phyloP scores from a whole-genome alignment of 2,888 invertebrate species.

The Plebejus argus region DNA sequence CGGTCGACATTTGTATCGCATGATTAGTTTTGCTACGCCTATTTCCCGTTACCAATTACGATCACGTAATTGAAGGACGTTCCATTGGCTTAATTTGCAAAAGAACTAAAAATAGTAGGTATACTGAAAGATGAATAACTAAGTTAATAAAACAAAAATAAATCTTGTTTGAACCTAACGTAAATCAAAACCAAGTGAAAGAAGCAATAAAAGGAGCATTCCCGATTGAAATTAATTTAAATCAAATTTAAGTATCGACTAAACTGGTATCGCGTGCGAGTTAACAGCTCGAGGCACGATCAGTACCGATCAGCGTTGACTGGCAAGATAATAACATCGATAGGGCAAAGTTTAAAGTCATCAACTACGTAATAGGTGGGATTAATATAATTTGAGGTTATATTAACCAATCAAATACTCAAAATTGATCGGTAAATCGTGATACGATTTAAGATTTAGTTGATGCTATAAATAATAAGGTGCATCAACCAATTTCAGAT shows the following conservation, averaged over 20 bases:
- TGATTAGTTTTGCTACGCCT: slow-evolving; percentile 4
- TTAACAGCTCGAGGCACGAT: slow-evolving; percentile 51
- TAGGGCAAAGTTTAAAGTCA: slow-evolving; percentile 33
- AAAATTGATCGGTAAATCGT: neutral
- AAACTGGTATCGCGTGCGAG: slow-evolving; percentile 63
- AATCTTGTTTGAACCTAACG: neutral
- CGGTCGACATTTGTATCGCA: neutral
- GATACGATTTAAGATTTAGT: neutral
- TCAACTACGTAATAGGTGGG: neutral
- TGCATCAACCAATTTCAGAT: neutral
- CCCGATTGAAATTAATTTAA: neutral
- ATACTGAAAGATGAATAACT: neutral
- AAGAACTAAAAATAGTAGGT: neutral
- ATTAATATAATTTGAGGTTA: neutral
- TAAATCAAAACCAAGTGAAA: neutral
- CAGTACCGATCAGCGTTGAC: slow-evolving; percentile 51
- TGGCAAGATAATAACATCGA: slow-evolving; percentile 59
- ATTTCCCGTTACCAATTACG: neutral
- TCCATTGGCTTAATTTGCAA: neutral
- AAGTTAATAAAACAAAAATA: neutral
- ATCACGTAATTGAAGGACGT: slow-evolving; percentile 1
- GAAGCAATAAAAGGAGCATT: slow-evolving; percentile 2
- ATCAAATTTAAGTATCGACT: slow-evolving; percentile 54
- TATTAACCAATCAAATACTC: neutral
- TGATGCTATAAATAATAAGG: neutral